Evolutionary conservation across 2,113 vertebrate genomes (phyloP).

Genomic region (Dromiciops gliroides): DNA sequence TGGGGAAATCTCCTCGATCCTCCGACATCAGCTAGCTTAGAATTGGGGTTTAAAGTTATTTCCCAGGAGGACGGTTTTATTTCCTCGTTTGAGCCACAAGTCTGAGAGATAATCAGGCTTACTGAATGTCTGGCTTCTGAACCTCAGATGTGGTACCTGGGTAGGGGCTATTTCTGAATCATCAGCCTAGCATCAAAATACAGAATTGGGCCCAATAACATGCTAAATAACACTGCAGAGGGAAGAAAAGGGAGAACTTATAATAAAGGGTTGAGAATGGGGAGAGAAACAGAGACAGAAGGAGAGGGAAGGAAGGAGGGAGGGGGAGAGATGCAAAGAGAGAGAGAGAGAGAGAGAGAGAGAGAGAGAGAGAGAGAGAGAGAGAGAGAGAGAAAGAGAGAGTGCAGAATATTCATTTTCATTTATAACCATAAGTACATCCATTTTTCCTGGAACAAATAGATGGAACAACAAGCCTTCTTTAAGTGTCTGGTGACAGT

Average conservation of each 20-base stretch:
- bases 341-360: too few species aligned
- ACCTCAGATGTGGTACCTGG: neutral
- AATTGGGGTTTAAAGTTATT: conserved; percentile 49
- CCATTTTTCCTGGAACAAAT: neutral
- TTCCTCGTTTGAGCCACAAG: conserved; percentile 24
- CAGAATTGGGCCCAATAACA: neutral
- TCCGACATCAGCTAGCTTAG: conserved; percentile 11
- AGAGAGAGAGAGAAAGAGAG: neutral
- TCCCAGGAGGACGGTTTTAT: neutral
- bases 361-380: neutral
- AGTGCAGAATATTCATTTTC: neutral
- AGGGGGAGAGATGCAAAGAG: neutral
- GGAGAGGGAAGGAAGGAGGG: neutral
- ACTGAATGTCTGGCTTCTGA: neutral
- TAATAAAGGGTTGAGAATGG: neutral
- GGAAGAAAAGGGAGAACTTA: neutral
- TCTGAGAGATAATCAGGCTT: conserved; percentile 4
- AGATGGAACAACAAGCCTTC: conserved; percentile 11
- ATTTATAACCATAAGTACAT: neutral
- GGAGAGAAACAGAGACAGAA: too few species aligned
- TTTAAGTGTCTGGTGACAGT: conserved; percentile 35
- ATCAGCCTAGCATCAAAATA: conserved; percentile 19
- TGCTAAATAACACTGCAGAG: neutral
- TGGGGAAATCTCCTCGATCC: neutral
- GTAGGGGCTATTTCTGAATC: neutral